Evolutionary conservation across 2,113 vertebrate genomes (phyloP), one percentile per base, ranked within the genome.

Genomic region (Agapornis roseicollis): DNA sequence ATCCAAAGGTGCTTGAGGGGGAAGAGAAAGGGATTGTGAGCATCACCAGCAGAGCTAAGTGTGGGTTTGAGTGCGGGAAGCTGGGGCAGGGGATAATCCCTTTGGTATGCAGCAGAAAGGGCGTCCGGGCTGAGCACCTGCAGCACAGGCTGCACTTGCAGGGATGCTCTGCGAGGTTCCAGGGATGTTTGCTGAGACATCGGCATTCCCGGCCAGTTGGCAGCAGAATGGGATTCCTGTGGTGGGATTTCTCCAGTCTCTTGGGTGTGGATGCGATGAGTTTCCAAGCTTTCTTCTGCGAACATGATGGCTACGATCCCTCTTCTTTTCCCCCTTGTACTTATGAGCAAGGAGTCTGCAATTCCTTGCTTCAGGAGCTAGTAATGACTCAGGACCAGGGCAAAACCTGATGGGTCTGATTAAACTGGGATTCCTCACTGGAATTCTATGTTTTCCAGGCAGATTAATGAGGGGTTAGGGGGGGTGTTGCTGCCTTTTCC

Each of bases 211-310:
- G 9, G 93, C 93, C 93, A 94, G 89, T 11, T 97, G 95, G 96
- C 95, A 80, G 92, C 66, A 5, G 49, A 1, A 9, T 1, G 1
- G 9, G 85, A 95, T 96, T 96, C 92, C 92, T 93, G 95, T 7
- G 82, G 92, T 88, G 92, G 94, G 96, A 66, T 88, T 82, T 85
- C 91, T 96, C 53, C 39, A 2, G 73, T 65, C 95, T 82, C 91
- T 76, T 3, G 89, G 76, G 86, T 55, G 77, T 56, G 42, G 72
- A 90, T 24, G 63, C 83, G 84, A 56, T 0, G 1, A 5, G 2
- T 63, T 89, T 80, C 88, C 82, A 39, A 63, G 89, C 50, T 87
- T 66, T 82, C 50, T 49, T 90, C 84, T 31, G 31, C 81, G 35
- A 81, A 72, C 27, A 3, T 0, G 10, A 49, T 11, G 73, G 69